Evolutionary conservation across 2,113 vertebrate genomes (phyloP).

Genomic region (Ceyx cyanopectus): DNA sequence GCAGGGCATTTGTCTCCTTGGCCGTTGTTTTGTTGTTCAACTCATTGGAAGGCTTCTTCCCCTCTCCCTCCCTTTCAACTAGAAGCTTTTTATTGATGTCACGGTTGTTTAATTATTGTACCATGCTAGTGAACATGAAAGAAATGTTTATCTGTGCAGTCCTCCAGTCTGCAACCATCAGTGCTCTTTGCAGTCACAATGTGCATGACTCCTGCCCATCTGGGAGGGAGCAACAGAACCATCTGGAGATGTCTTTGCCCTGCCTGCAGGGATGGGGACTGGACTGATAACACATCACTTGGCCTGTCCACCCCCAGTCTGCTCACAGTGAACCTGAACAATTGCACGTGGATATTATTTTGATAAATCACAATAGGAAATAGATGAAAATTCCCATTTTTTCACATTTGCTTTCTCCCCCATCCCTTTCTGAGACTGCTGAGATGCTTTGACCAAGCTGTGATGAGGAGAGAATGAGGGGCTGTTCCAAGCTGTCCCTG

Average conservation of each 20-base stretch:
- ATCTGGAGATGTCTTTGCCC: neutral
- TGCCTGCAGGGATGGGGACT: neutral
- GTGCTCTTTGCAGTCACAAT: neutral
- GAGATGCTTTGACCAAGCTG: neutral
- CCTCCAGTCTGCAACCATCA: neutral
- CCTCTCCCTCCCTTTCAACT: neutral
- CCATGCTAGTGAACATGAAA: neutral
- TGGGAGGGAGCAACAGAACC: neutral
- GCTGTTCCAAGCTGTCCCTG: neutral
- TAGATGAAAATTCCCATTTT: neutral
- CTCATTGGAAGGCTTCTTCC: neutral
- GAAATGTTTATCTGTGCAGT: neutral
- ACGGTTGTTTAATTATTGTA: neutral
- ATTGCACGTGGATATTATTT: fast-evolving
- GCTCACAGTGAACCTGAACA: neutral
- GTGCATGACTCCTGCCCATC: neutral
- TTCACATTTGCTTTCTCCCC: neutral
- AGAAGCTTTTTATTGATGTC: neutral
- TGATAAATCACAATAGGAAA: neutral
- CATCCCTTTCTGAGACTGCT: neutral
- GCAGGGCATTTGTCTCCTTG: neutral
- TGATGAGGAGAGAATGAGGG: neutral
- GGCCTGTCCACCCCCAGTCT: neutral
- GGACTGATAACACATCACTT: neutral
- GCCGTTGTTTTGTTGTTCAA: neutral